phyloP scores from a whole-genome alignment of 2,888 invertebrate species.

The Lycophotia porphyrea region DNA sequence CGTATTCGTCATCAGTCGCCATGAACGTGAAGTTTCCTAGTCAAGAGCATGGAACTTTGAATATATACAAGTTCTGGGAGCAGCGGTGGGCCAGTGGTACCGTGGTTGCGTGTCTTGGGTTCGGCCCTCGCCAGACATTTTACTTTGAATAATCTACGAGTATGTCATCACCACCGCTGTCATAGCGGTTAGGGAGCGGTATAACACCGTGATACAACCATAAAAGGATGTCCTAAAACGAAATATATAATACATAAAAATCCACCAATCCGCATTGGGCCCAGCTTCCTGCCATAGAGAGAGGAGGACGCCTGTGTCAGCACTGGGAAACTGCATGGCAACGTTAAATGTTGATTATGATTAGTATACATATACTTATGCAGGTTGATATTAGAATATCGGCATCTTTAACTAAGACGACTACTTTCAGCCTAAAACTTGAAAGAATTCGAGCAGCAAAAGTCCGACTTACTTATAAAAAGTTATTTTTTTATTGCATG shows the following conservation, averaged over 20 bases:
- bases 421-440: background rate
- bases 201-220: background rate
- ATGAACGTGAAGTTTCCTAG: background rate
- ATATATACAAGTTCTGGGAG: background rate
- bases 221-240: background rate
- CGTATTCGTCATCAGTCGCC: background rate
- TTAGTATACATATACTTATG: too few species aligned
- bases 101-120: background rate
- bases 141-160: background rate
- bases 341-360: background rate
- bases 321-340: background rate
- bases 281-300: background rate
- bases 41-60: background rate
- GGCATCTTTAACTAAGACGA: background rate
- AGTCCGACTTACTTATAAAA: slow-evolving; percentile 10
- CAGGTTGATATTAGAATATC: background rate
- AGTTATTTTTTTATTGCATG: slow-evolving; percentile 39
- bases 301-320: background rate
- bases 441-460: slow-evolving; percentile 6
- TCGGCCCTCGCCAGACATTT: background rate
- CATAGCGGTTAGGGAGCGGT: background rate
- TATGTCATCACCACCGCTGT: background rate
- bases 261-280: background rate
- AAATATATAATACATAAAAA: background rate
- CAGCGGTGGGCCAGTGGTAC: background rate